These are phyloP conservation scores for Falco punctatus DNA, from an alignment of 2,113 vertebrate species.

Conservation along the genomic window DNA sequence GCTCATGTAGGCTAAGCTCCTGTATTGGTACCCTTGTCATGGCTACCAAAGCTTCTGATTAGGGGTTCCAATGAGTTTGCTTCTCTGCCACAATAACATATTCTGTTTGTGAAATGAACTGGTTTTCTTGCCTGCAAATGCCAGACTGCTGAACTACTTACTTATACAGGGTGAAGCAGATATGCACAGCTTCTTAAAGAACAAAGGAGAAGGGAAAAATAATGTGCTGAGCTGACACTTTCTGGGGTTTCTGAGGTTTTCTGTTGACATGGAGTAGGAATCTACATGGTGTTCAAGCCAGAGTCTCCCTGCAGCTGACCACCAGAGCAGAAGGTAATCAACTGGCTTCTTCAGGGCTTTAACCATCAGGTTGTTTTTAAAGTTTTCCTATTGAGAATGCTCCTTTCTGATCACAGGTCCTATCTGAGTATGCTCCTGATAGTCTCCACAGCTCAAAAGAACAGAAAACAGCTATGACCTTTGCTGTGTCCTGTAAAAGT, in stretches of 20 bases:
- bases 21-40: not conserved
- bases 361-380: not conserved
- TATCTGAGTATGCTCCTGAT: not conserved
- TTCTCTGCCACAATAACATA: not conserved
- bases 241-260: not conserved
- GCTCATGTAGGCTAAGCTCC: not conserved
- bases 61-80: not conserved
- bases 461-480: not conserved
- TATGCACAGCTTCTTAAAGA: not conserved
- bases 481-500: not conserved
- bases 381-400: not conserved
- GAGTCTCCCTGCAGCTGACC: not conserved
- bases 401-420: not conserved
- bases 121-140: not conserved
- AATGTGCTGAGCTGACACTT: not conserved
- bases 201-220: not conserved
- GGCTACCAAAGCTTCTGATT: not conserved
- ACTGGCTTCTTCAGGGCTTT: not conserved
- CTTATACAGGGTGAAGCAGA: not conserved
- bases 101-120: not conserved
- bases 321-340: not conserved
- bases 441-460: not conserved
- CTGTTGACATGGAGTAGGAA: not conserved
- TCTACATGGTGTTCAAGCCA: not conserved
- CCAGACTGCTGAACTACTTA: not conserved